Base-by-base conservation (phyloP, 2,113 vertebrate species). In the Ivindomyrus marchei region DNA sequence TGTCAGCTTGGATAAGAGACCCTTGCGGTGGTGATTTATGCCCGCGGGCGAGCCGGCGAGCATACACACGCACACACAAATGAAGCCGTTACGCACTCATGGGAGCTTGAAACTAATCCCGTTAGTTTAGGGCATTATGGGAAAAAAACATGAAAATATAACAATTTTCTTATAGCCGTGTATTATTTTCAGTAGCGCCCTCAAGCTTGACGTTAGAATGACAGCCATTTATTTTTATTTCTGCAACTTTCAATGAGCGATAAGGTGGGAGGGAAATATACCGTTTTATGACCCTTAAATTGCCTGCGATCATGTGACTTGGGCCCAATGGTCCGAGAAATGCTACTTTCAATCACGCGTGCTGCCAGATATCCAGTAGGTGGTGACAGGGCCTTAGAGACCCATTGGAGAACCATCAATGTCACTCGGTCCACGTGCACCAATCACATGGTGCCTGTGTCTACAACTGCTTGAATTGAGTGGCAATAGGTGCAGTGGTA, bases 1-100 rank as follows among this genome's bases (percentile, higher is more conserved):
- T 94, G 95, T 95, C 95, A 89, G 42, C 90, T 92, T 89, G 92
- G 89, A 93, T 94, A 93, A 88, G 91, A 91, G 90, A 90, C 85
- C 84, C 80, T 88, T 47, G 58, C 27, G 45, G 50, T 52, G 85
- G 24, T 89, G 90, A 92, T 92, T 92, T 90, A 90, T 91, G 62
- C 84, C 90, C 27, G 10, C 89, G 15, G 36, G 74, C 17, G 0
- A 8, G 58, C 39, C 49, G 39, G 49, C 15, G 2, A 83, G 6
- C 21, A 85, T 56, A 88, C 53, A 49, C 56, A 27, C 9, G 21
- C 87, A 88, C 45, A 46, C 36, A 85, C 77, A 58, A 27, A 85
- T n/a, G 45, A 85, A 47, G 70, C n/a, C 88, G 56, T 88, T 88
- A 88, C 0, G 17, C 31, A 49, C 46, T 90, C 19, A 53, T 42